phyloP scores from a whole-genome alignment of 2,797 vertebrate species.

The Heterohyrax brucei region DNA sequence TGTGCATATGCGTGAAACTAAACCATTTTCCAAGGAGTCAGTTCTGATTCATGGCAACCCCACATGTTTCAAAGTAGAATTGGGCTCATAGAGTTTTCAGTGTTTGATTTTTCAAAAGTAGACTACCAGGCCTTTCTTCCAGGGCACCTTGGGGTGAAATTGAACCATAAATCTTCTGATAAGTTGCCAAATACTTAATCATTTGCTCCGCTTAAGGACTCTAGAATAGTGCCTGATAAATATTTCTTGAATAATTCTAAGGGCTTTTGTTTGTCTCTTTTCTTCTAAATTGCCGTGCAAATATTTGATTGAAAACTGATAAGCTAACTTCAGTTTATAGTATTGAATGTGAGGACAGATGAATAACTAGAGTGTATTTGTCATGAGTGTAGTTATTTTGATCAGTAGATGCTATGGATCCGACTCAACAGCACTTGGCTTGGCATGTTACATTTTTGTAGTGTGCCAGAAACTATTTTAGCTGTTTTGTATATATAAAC shows the following conservation, averaged over 20 bases:
- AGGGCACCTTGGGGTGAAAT: not conserved
- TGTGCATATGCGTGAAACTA: too few species aligned
- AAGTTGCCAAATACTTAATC: too few species aligned
- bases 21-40: not conserved
- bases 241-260: constrained; percentile 48
- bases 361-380: not conserved
- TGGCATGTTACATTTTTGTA: not conserved
- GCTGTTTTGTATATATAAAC: not conserved
- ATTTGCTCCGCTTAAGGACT: too few species aligned
- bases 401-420: not conserved
- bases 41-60: not conserved
- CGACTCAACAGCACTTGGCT: too few species aligned
- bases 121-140: not conserved
- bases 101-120: not conserved
- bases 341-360: not conserved
- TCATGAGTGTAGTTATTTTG: constrained; percentile 37
- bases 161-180: not conserved
- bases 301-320: not conserved
- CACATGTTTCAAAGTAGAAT: not conserved
- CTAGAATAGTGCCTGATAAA: not conserved
- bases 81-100: not conserved
- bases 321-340: not conserved
- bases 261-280: not conserved
- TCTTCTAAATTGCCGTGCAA: not conserved
- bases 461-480: not conserved